Base-by-base conservation (phyloP, 2,888 invertebrate genomes). In the Parthenolecanium corni region DNA sequence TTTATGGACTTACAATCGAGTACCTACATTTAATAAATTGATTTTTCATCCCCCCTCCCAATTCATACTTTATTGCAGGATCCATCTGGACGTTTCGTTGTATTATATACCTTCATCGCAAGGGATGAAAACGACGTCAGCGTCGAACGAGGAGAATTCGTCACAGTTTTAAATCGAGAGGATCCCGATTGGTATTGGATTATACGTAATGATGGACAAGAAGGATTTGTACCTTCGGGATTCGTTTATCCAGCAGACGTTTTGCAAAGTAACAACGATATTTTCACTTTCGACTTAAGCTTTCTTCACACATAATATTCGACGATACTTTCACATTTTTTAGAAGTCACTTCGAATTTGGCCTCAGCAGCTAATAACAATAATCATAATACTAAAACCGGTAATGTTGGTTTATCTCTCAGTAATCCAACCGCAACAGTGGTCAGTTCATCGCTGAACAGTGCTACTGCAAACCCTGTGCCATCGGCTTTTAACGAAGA, bases 121-220 rank as follows among this genome's bases (percentile, higher is more conserved):
- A 76, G 91, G 38, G 92, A 94, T 72, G 94, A 94, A 73, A 93
- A 94, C 71, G 95, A 95, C 73, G 86, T 94, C 0, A 89, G 88
- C 42, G 94, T 95, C 1, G 90, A 92, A 70, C 78, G 92, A 52
- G 94, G 94, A 0, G 94, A 95, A 73, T 89, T 94, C 76, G 92
- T 95, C n/a, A 93, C 93, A 64, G 90, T 95, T 14, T 76, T 95
- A 62, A 95, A 95, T 75, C 81, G 89, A 70, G 94, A 94, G 73
- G 94, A 95, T 75, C 87, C 90, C 0, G 93, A 94, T 74, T 95
- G 95, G 95, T 94, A 87, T 74, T 95, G 94, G 94, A 89, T 95
- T 58, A 85, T 91, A 42, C 80, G 92, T 68, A 87, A 87, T 68
- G 91, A 94, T 71, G 90, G 90, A 0, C 89, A 90, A 69, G 94